Evolutionary conservation across 2,113 vertebrate species (phyloP), one percentile per base, ranked within the genome.

Genomic region (Ageneiosus marmoratus): DNA sequence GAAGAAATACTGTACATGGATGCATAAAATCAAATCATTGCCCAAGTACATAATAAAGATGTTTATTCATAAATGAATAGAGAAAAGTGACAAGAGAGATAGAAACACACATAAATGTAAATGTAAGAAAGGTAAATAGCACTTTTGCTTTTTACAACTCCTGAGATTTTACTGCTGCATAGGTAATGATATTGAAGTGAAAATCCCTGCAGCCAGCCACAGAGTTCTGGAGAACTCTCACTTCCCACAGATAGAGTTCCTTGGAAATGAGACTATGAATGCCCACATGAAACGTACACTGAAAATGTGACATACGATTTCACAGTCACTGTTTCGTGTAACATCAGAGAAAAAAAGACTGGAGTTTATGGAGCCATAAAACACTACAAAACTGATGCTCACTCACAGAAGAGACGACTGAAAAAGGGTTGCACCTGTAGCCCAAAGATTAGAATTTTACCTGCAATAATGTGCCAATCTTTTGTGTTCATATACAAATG

Each of bases 21-120:
- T 80, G 12, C 24, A 76, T 56, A 60, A 50, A 82, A 75, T 56
- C 58, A 50, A 81, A 67, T 72, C 56, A 76, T 72, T 73, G 69
- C 58, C 34, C 12, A 84, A 87, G 29, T 84, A 69, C 63, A 86
- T 80, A 29, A 83, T 24, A 82, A 82, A 58, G 62, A 51, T n/a
- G 15, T 86, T 77, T 81, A 84, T 81, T 83, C 41, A 77, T 62
- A 55, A 58, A 73, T 65, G 16, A 85, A 72, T 48, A 20, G 27
- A 3, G 48, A 11, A 58, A 70, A 44, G 58, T 79, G 27, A 46
- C 58, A 50, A 79, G 15, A 37, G 27, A 86, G 44, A 34, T n/a
- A 69, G 55, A 86, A 48, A 29, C 48, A 83, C 58, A 79, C 34
- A 62, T 18, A 27, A n/a, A 12, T 74, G 32, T 24, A 69, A 18